phyloP scores from a whole-genome alignment of 2,113 vertebrate species.

The Myrmophylax atrothorax region DNA sequence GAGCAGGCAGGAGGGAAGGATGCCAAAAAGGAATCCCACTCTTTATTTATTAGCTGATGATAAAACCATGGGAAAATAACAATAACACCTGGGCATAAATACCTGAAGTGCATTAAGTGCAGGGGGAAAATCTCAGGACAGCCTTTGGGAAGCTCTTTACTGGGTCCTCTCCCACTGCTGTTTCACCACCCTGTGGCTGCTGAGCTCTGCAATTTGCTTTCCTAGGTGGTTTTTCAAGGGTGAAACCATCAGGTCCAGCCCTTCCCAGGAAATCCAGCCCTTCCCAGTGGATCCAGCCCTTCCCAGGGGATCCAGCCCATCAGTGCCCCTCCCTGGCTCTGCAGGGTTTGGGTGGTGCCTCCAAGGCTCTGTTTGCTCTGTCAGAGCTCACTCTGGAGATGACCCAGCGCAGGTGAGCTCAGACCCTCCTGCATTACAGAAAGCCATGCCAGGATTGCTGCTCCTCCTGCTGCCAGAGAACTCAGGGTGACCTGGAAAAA shows the following conservation, averaged over 20 bases:
- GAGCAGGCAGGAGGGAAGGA: neutral
- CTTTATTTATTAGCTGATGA: neutral
- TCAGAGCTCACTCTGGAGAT: neutral
- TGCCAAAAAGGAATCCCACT: neutral
- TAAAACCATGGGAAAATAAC: conserved; percentile 29
- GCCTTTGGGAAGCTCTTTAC: neutral
- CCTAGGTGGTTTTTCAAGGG: neutral
- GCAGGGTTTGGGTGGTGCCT: neutral
- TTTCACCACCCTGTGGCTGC: neutral
- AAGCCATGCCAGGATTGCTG: neutral
- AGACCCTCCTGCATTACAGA: accelerated
- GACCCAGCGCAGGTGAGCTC: neutral
- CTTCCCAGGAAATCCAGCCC: neutral
- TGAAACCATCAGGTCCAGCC: accelerated
- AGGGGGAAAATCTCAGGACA: neutral
- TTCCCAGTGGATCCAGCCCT: no score
- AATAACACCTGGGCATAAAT: neutral
- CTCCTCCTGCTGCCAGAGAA: neutral
- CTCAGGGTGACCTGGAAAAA: neutral
- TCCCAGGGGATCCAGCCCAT: no score
- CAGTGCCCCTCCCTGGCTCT: neutral
- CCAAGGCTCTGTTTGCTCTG: neutral
- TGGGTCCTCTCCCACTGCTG: neutral
- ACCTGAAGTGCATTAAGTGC: accelerated
- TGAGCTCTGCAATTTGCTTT: neutral